A percentile compares a stretch with the other conserved stretches of the same genome.
Evolutionary conservation across 2,113 vertebrate genomes (phyloP).

Genomic region (Grammomys surdaster): DNA sequence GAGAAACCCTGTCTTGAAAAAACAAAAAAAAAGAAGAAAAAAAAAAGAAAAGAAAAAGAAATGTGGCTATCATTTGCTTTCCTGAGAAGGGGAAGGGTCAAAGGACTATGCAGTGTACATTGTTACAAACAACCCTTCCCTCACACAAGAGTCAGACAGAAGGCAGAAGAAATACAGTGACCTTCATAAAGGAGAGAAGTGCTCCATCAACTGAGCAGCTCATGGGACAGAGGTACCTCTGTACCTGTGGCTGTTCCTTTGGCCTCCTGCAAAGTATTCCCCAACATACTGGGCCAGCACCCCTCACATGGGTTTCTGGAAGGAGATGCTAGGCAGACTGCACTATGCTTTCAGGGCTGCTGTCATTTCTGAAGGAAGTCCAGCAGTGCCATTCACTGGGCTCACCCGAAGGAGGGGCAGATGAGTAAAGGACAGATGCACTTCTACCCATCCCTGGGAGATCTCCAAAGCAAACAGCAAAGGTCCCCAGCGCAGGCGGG

Average conservation of each 20-base stretch:
- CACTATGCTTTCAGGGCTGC: not conserved
- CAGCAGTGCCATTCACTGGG: not conserved
- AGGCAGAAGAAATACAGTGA: not conserved
- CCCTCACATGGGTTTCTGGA: not conserved
- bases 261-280: not conserved
- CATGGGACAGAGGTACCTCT: not conserved
- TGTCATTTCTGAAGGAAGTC: not conserved
- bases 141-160: not conserved
- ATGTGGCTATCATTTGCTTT: not conserved
- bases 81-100: not conserved
- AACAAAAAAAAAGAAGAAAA: too few relatives aligned
- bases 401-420: not conserved
- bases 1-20: too few relatives aligned
- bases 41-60: too few relatives aligned
- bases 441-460: not conserved
- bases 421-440: not conserved
- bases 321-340: not conserved
- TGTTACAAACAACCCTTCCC: not conserved
- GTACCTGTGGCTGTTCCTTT: not conserved
- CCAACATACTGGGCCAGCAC: not conserved
- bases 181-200: not conserved
- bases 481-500: not conserved
- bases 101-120: not conserved
- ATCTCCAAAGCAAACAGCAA: not conserved
- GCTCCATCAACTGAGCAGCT: not conserved